Base-by-base conservation (phyloP, 2,797 vertebrate species). In the Molothrus ater region DNA sequence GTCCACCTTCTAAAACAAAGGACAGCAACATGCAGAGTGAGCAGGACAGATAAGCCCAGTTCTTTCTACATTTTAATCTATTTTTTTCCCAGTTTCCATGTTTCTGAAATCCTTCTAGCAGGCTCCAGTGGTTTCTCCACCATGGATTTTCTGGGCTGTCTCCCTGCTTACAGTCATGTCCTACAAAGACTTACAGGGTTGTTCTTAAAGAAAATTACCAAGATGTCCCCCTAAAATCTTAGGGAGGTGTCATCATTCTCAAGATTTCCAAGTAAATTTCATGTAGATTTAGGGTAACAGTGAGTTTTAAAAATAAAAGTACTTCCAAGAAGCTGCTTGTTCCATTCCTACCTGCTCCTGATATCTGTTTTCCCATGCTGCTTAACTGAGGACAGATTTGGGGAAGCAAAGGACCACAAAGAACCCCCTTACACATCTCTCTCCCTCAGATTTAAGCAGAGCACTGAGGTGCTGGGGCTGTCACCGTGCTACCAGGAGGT, bases 381-480 rank as follows among this genome's bases (percentile, higher is more conserved):
- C 31, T 70, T 54, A 43, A 17, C 48, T 54, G 31, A 88, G 74
- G 45, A 54, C 66, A 50, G 47, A 65, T 31, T 3, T 47, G 32
- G 36, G 11, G 50, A 47, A 50, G 13, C 24, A 72, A 40, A 61
- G 38, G 15, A 14, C n/a, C 20, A 28, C 45, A 61, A 25, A 57
- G 56, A 28, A 4, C 8, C 22, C 26, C 22, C 26, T 47, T 42
- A 13, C 1, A 0, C 1, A 0, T n/a, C 6, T 51, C 2, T 0
- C 10, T 43, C 12, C 31, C 14, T 42, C 17, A 13, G 11, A 31
- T 66, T n/a, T 56, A 36, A 48, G 36, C 50, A 82, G 63, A 32
- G 20, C 11, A 3, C 10, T 25, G 68, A 42, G 29, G 42, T 34
- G 10, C 47, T 2, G 5, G 45, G 11, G 7, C 45, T 56, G 22